Percentiles rank a stretch among this genome's conserved stretches.
Conservation (phyloP, 2,888 invertebrate species). For the Xylophagus ater region DNA sequence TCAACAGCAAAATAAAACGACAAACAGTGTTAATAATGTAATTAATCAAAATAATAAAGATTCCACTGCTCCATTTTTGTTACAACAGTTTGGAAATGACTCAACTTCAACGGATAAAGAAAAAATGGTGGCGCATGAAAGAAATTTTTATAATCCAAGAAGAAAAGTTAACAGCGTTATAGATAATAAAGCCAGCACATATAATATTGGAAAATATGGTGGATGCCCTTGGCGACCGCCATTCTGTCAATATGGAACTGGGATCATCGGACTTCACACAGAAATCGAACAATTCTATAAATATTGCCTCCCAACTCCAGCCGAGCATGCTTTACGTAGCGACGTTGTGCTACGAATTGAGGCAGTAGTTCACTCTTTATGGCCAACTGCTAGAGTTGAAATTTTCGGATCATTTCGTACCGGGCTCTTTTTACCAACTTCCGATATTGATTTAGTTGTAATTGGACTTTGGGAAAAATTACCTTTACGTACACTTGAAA, state of each 20-base stretch:
- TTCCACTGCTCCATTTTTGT: conserved; percentile 24
- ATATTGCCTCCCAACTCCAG: conserved; percentile 87
- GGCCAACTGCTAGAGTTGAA: conserved; percentile 91
- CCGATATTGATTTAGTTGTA: conserved; percentile 62
- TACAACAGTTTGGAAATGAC: conserved; percentile 25
- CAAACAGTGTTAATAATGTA: conserved; percentile 32
- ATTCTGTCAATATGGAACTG: conserved; percentile 65
- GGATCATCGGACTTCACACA: conserved; percentile 83
- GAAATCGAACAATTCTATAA: conserved; percentile 95
- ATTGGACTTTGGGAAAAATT: conserved; percentile 81
- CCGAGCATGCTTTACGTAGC: conserved; percentile 80
- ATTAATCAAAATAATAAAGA: conserved; percentile 35
- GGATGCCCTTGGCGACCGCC: conserved; percentile 85
- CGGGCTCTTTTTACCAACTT: conserved; percentile 93
- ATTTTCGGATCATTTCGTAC: conserved; percentile 97
- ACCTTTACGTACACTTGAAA: conserved; percentile 83
- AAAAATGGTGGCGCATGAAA: conserved; percentile 23
- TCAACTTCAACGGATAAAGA: conserved; percentile 34
- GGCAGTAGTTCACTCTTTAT: conserved; percentile 72
- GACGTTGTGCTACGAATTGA: conserved; percentile 85
- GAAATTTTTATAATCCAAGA: conserved; percentile 58
- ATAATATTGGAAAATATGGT: conserved; percentile 74
- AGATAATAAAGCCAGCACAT: conserved; percentile 86
- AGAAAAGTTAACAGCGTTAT: conserved; percentile 61
- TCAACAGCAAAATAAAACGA: conserved; percentile 39